Conservation (phyloP, 2,113 vertebrate genomes). For the Charadrius vociferus region DNA sequence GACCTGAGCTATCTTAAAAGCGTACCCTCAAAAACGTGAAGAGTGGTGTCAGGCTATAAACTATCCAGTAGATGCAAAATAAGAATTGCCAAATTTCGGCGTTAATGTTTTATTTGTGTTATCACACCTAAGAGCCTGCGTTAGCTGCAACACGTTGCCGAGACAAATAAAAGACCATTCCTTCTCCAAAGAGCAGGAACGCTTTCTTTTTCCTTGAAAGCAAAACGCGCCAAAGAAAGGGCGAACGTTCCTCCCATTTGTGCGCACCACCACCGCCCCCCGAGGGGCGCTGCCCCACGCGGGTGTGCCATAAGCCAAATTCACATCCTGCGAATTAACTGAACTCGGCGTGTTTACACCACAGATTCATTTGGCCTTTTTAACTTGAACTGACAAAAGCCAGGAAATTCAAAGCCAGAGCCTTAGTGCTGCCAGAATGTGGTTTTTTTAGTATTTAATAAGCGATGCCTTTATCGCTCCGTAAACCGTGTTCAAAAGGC, state of each 20-base stretch:
- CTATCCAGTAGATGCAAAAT: not conserved
- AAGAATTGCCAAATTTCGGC: not conserved
- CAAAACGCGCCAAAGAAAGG: not conserved
- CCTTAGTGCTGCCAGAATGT: not conserved
- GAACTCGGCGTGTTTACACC: not conserved
- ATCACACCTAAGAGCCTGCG: not conserved
- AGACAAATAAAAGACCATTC: not conserved
- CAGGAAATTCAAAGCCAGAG: conserved; percentile 57
- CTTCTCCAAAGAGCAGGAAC: not conserved
- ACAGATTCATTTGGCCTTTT: conserved; percentile 28
- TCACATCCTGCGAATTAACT: not conserved
- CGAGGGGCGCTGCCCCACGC: not conserved
- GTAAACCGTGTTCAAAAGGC: not conserved
- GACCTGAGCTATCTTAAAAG: not conserved
- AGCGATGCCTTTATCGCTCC: not conserved
- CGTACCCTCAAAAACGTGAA: rapidly evolving
- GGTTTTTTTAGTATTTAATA: conserved; percentile 5
- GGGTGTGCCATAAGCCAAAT: not conserved
- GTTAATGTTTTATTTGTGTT: not conserved
- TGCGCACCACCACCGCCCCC: not conserved
- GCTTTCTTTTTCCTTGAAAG: not conserved
- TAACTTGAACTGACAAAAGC: conserved; percentile 20
- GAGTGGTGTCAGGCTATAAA: not conserved
- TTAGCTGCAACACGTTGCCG: not conserved
- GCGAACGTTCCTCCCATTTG: not conserved